Base-by-base conservation (phyloP, 1,140 invertebrate species). In the Idris sp. region DNA sequence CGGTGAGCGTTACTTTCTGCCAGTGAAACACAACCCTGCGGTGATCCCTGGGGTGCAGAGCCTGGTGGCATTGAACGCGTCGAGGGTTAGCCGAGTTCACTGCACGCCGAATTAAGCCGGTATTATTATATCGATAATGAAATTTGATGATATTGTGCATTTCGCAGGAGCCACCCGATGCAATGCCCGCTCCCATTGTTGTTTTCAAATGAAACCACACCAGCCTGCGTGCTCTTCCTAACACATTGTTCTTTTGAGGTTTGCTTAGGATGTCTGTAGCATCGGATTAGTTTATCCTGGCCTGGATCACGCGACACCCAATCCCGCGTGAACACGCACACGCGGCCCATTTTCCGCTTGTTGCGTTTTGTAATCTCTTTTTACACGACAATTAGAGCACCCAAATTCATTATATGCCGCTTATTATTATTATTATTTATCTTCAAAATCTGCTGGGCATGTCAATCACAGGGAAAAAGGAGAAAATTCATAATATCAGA, bases 141-240 rank as follows among this genome's bases (percentile, higher is more conserved):
- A 87, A 87, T 87, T 87, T 85, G 83, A 87, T 83, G 85, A 87
- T 83, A 85, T 86, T 86, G 84, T 87, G 81, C 84, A 86, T 83
- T 87, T 86, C 76, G 79, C 82, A 79, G 84, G 72, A 76, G 61
- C 65, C 59, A 53, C 49, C 64, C 44, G 54, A 53, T 56, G 53
- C 44, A 51, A 53, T 56, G 53, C 30, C 54, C 62, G 54, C 10
- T 49, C 73, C 74, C 56, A 85, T 86, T 86, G 84, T 85, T 53
- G 64, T 65, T n/a, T n/a, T n/a, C n/a, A 65, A 82, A 80, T 81
- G 76, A 79, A 81, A 85, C 79, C 83, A 69, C 81, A 67, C 28
- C 56, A 67, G 62, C 78, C 71, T 80, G 72, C 77, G 74, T 59
- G 75, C 71, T 77, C 53, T 30, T 51, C 53, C 71, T 72, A 73